A percentile compares a stretch with the other conserved stretches of the same genome.
Conservation (phyloP, 2,797 vertebrate species). For the Prunella strophiata region DNA sequence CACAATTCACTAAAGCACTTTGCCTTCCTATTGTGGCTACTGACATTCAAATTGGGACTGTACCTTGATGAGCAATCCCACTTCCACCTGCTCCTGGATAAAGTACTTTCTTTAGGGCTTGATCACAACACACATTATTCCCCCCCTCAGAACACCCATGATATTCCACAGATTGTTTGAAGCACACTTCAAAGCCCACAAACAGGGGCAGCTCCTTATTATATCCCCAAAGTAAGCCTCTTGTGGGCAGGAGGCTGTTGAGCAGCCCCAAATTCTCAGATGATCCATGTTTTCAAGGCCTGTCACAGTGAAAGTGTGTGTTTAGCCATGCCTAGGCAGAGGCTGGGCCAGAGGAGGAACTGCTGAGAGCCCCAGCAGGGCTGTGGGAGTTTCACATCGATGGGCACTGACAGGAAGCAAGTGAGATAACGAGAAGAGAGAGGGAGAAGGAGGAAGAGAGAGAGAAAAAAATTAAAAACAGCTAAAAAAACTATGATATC, state of each 20-base stretch:
- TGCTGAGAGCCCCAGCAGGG: background rate
- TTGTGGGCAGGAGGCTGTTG: accelerated
- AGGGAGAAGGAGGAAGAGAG: constrained; percentile 40
- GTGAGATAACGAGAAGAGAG: constrained; percentile 29
- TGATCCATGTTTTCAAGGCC: background rate
- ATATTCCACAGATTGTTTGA: background rate
- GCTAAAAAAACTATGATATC: background rate
- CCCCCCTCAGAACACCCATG: background rate
- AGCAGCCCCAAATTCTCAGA: background rate
- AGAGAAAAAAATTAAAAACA: background rate
- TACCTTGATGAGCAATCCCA: background rate
- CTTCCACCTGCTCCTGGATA: background rate
- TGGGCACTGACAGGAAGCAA: constrained; percentile 28
- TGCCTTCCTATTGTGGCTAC: background rate
- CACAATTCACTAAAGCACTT: background rate
- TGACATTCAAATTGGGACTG: background rate
- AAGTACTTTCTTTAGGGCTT: background rate
- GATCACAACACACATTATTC: background rate
- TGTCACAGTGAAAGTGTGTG: background rate
- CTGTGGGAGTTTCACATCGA: background rate
- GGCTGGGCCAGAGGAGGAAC: constrained; percentile 9
- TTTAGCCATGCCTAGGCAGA: background rate
- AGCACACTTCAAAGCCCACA: background rate
- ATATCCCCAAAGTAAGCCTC: accelerated
- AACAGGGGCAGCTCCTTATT: background rate